Base-by-base conservation (phyloP, 2,113 vertebrate species). In the Isurus oxyrinchus region DNA sequence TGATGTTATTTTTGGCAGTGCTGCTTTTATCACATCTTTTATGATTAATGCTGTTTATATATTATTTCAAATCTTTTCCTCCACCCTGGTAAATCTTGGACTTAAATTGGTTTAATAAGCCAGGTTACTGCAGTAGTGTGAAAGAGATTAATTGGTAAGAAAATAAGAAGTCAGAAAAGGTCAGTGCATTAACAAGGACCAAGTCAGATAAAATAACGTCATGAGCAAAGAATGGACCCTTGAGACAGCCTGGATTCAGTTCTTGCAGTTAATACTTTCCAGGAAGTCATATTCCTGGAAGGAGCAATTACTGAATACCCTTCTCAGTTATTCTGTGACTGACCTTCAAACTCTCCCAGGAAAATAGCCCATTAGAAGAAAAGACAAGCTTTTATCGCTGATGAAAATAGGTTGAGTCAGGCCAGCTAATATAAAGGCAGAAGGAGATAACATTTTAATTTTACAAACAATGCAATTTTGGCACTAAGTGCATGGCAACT, bases 271-370 rank as follows among this genome's bases (percentile, higher is more conserved):
- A 76, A 53, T 72, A 72, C 94, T 95, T 95, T 95, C 94, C 66
- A 95, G 67, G 94, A 95, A 95, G 49, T 55, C 66, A 53, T 72
- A 72, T 72, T 95, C 94, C 67, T 95, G 63, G 94, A 95, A 95
- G 94, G 93, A 67, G 40, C 63, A 95, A 95, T 95, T 95, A 95
- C 63, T 95, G 66, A 76, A 95, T 55, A 53, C 66, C 94, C 94
- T 95, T 69, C 66, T 72, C 44, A 31, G 94, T 53, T 53, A 66
- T 95, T 95, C 66, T 35, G 14, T 35, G 44, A 72, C 11, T 95
- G 94, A 95, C 94, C 94, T 95, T 72, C 40, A 72, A 76, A 95
- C 66, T 59, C 66, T 72, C 67, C 66, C 67, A 55, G 40, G 44
- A 53, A 95, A 72, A 95, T 53, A 95, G 44, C 13, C 63, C 44